Evolutionary conservation across 2,888 invertebrate genomes (phyloP), one percentile per base, ranked within the genome.

Genomic region (Napeogenes inachia): DNA sequence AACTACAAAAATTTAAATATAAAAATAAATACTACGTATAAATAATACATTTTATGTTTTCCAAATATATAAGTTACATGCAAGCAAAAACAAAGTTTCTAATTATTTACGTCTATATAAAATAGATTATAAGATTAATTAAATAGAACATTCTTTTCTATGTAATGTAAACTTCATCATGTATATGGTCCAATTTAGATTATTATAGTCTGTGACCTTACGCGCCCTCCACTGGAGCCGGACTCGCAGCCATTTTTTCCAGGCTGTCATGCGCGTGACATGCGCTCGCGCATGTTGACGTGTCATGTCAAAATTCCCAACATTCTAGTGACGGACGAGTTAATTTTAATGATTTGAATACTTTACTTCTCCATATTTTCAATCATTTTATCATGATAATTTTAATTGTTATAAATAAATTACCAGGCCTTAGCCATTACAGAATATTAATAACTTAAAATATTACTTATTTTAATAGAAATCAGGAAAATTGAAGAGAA

Each of bases 241-340:
- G 63, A 50, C 67, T 50, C 30, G 60, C 56, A 57, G 60, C 62
- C 69, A 69, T 68, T 74, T 78, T 76, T 74, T 75, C 75, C 70
- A 64, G 73, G 73, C 82, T 78, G 82, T 84, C 84, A 84, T 70
- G 66, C 42, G 69, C 65, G 70, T 69, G 71, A 70, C 73, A 65
- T 71, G 76, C 73, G 74, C 75, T 67, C 21, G 78, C 75, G 72
- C 73, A 72, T 71, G 81, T 75, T 83, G 86, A 86, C 85, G 80
- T 78, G 79, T 73, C 79, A 75, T 74, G 84, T 86, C 87, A 85
- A 82, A 82, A 82, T 81, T 76, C 74, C 68, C 65, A 73, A 79
- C 80, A 72, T 76, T 75, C 74, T 74, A 81, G 75, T 83, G 87
- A 84, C 84, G 84, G 84, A 88, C 79, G 85, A 84, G 85, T 87